Percentiles rank a stretch among this genome's conserved stretches.
Evolutionary conservation across 2,797 vertebrate species (phyloP).

Genomic region (Benthosema pterotum): DNA sequence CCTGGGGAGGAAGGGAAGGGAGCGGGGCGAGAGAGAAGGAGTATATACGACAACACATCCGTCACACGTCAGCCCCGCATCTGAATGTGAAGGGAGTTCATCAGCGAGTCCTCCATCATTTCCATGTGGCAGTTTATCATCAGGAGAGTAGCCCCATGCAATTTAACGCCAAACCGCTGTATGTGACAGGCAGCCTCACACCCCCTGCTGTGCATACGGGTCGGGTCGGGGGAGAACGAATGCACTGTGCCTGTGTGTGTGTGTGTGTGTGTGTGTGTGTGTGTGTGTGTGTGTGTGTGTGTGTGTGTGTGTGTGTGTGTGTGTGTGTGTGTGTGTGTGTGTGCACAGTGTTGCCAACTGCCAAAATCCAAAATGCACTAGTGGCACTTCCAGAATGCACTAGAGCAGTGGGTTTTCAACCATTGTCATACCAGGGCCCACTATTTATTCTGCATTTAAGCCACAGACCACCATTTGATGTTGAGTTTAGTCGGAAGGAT

Average conservation of each 20-base stretch:
- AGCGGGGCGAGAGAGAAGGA: not conserved
- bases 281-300: not conserved
- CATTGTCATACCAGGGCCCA: no score
- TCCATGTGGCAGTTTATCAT: constrained; percentile 14
- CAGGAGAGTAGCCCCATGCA: not conserved
- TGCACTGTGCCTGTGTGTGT: not conserved
- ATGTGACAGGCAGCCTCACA: not conserved
- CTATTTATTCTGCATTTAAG: no score
- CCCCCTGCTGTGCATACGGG: no score
- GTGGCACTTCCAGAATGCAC: no score
- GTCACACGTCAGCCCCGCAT: not conserved
- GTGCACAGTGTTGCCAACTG: no score
- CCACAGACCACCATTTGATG: no score
- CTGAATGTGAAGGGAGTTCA: not conserved
- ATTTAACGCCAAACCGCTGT: constrained; percentile 21
- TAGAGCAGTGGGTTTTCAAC: no score
- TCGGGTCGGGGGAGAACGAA: constrained; percentile 11
- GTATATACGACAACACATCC: not conserved
- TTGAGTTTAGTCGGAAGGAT: no score
- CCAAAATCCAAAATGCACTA: no score
- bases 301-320: no score
- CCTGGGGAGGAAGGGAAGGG: not conserved
- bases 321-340: no score
- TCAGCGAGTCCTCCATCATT: constrained; percentile 11
- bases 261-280: not conserved